Base-by-base conservation (phyloP, 2,888 invertebrate genomes). In the Stegophylla sp. region DNA sequence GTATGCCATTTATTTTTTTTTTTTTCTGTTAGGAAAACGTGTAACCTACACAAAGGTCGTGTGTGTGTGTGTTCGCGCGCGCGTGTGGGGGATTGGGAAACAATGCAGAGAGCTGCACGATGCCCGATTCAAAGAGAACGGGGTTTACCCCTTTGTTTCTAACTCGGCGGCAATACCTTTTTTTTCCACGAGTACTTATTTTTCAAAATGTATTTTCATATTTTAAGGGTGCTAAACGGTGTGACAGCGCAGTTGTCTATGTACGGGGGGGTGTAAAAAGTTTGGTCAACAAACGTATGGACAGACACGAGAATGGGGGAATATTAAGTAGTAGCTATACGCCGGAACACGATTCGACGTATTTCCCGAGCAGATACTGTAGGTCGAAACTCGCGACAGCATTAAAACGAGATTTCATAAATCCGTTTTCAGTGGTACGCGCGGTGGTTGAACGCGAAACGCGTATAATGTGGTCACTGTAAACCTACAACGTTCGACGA, bases 41-140 rank as follows among this genome's bases (percentile, higher is more conserved):
- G 67, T 77, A 71, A 79, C 79, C 69, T 71, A 69, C 71, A 79
- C 79, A 79, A 79, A 79, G 79, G 79, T 79, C 79, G 79, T 34
- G n/a, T n/a, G n/a, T n/a, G n/a, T n/a, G n/a, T n/a, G n/a, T n/a
- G n/a, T n/a, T n/a, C n/a, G n/a, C n/a, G n/a, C n/a, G n/a, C n/a
- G n/a, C n/a, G n/a, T n/a, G 71, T 61, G 51, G 59, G 59, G 69
- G 45, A 79, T 67, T 48, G 41, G 71, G 41, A 71, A 79, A 79
- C 79, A 79, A 79, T 71, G n/a, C n/a, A n/a, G 79, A 79, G 61
- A 48, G 51, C 69, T 1, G 28, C n/a, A n/a, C 63, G 23, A 34
- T 28, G 79, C 53, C 61, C 9, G 77, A 69, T 67, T 77, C 77
- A 77, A 69, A 67, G 77, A 77, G 67, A 41, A 26, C 26, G 53